Base-by-base conservation (phyloP, 2,888 invertebrate genomes). In the Cancer borealis region DNA sequence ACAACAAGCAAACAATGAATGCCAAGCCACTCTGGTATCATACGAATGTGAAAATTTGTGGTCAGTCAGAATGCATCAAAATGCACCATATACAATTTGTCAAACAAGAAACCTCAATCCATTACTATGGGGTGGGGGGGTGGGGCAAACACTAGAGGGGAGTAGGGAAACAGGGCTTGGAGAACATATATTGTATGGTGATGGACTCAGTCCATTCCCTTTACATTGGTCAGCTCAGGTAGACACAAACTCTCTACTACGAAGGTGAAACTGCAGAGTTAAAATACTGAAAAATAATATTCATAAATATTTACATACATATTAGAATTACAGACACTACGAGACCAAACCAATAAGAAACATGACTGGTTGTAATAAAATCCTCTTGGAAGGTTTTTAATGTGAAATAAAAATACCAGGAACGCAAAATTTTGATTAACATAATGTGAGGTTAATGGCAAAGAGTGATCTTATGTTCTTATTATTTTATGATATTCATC, bases 201-300 rank as follows among this genome's bases (percentile, higher is more conserved):
- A 39, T 84, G 39, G 84, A 84, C n/a, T 84, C 39, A 8, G 39
- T 30, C 30, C 84, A 84, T 84, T 84, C 39, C 84, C 84, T 84
- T 84, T 39, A 84, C 39, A 84, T 12, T 84, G 84, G 84, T 84
- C 84, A 17, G 17, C 84, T 84, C 84, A 84, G 47, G 89, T n/a
- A 46, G 89, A 89, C 54, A 89, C 47, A 89, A 49, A 54, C 26
- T 89, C 46, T 21, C 39, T 90, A 60, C 26, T 45, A 90, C 14
- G 30, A 47, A 49, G 54, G 26, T 54, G 30, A 47, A 49, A 90
- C 49, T 47, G 49, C 12, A 21, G 39, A 90, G 26, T 47, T n/a
- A 89, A 47, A 26, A 49, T 49, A 89, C 49, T 49, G 46, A 89
- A 89, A 89, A 49, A 89, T 47, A 89, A 89, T 89, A 39, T 90